phyloP scores from a whole-genome alignment of 1,140 invertebrate species.

The Nasonia vitripennis region DNA sequence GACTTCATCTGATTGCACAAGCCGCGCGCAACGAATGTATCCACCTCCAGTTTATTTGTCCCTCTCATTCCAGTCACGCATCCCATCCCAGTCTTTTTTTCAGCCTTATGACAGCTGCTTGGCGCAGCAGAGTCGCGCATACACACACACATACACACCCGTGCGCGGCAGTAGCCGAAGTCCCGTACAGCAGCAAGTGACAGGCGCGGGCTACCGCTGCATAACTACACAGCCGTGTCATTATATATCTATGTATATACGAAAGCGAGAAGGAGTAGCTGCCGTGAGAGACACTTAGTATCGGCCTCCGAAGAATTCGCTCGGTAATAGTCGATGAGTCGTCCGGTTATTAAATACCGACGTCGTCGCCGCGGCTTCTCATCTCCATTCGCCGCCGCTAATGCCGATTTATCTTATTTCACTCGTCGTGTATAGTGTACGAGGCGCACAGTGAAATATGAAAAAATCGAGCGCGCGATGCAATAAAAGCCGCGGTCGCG shows the following conservation, averaged over 20 bases:
- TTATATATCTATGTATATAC: conserved; percentile 34
- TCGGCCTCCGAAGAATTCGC: conserved; percentile 64
- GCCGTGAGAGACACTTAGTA: conserved; percentile 9
- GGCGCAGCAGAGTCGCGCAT: neutral
- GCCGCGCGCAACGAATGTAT: neutral
- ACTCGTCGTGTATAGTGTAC: neutral
- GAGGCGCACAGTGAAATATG: neutral
- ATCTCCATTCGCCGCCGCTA: conserved; percentile 17
- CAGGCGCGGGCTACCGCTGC: conserved; percentile 46
- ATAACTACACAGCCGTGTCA: conserved; percentile 45
- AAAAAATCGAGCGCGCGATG: neutral
- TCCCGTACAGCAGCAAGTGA: conserved; percentile 42
- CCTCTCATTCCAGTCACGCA: neutral
- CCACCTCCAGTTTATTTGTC: conserved; percentile 12
- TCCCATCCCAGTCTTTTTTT: neutral
- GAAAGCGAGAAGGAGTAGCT: conserved; percentile 52
- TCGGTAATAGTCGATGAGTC: conserved; percentile 69
- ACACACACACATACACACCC: neutral
- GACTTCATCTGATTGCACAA: neutral
- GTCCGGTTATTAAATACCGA: conserved; percentile 66
- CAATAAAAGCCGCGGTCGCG: neutral
- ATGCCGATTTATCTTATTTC: conserved; percentile 43
- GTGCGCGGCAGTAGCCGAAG: neutral
- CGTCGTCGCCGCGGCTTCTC: conserved; percentile 53
- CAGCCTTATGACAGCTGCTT: neutral